Base-by-base conservation (phyloP, 2,888 invertebrate genomes). In the Apamea monoglypha region DNA sequence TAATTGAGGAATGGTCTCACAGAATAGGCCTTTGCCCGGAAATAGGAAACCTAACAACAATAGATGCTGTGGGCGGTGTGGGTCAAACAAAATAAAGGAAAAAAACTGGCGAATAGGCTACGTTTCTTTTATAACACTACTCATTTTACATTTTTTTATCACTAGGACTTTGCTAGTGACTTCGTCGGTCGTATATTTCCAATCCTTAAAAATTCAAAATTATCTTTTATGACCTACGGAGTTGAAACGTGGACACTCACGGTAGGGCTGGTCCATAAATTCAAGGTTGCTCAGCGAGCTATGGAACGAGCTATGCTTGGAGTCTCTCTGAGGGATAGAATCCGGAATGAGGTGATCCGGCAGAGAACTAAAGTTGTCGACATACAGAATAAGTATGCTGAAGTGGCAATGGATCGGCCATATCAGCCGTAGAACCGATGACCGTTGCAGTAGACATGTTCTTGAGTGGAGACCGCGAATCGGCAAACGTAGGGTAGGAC, bases 1-100 rank as follows among this genome's bases (percentile, higher is more conserved):
- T 36, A 1, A 79, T 79, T 74, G 63, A 36, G 25, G 63, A 82
- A 47, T 53, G 1, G 2, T 3, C 1, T 80, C 25, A 25, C 21
- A 36, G 21, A 44, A n/a, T 1, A 59, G 0, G 0, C 40, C 3
- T 29, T 61, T 50, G 7, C 0, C 10, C n/a, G 36, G 78, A 80
- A 59, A n/a, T 14, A 36, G 56, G 47, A 59, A 53, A 66, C 16
- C 16, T 36, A 36, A 10, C 10, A 56, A 40, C 1, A 44, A 40
- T 21, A 44, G 25, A 36, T 53, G 25, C 32, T 25, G 10, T 25
- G 18, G 18, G 8, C n/a, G 4, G 1, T 36, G 2, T n/a, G 25
- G 25, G 16, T 67, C 16, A 53, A 50, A 25, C 16, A 67, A 1
- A 36, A 1, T 36, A 1, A 21, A n/a, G 6, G 53, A 71, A 40